Evolutionary conservation across 2,113 vertebrate species (phyloP).

Genomic region (Poecile atricapillus): DNA sequence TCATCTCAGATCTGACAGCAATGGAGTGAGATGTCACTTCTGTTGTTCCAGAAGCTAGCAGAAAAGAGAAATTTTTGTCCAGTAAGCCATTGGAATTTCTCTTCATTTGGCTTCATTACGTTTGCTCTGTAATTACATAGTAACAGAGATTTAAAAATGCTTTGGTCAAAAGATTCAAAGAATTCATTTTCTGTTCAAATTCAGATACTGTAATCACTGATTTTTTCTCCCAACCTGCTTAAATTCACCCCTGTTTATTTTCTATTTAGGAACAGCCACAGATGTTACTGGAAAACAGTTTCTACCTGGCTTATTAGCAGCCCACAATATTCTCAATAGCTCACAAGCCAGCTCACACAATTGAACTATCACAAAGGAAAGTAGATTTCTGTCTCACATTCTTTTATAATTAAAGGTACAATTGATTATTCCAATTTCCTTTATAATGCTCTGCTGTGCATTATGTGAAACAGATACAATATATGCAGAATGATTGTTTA

Average conservation of each 20-base stretch:
- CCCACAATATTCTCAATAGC: not conserved
- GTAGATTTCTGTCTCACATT: not conserved
- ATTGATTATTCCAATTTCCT: not conserved
- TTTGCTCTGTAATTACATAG: not conserved
- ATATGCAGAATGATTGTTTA: not conserved
- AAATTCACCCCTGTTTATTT: conserved; percentile 26
- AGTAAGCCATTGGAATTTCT: not conserved
- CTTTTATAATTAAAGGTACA: not conserved
- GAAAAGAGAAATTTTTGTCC: not conserved
- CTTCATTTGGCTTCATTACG: not conserved
- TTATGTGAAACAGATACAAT: not conserved
- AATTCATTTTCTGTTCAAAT: not conserved
- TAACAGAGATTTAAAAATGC: not conserved
- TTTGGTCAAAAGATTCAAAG: conserved; percentile 5
- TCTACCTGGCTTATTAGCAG: not conserved
- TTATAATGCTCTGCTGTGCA: not conserved
- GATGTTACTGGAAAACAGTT: not conserved
- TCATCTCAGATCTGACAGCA: not conserved
- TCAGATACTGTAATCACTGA: not conserved
- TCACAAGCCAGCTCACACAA: not conserved
- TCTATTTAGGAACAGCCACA: not conserved
- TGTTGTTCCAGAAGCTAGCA: not conserved
- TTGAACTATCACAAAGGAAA: not conserved
- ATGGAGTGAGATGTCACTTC: not conserved
- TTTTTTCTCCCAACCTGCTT: not conserved